These are phyloP conservation scores for Ciona savignyi DNA, from an alignment of 23 tunicate species.

Conservation along the genomic window DNA sequence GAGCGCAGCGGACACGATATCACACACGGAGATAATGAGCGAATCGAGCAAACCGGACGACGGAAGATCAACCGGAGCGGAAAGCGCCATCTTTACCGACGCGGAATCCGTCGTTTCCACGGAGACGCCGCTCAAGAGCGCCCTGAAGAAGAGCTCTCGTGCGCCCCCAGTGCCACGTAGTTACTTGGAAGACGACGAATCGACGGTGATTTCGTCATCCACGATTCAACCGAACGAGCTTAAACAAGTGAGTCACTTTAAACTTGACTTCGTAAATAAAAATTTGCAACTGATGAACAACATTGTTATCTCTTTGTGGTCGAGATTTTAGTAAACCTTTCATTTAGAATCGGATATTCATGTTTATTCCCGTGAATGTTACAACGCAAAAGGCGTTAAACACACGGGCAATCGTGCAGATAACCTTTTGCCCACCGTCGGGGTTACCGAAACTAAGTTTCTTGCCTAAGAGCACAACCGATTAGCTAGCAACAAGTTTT, in stretches of 20 bases:
- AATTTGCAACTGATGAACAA: too few species aligned
- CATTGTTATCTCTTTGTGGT: too few species aligned
- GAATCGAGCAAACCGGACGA: neutral
- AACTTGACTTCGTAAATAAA: too few species aligned
- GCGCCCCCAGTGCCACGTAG: conserved; percentile 20
- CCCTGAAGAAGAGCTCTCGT: conserved; percentile 41
- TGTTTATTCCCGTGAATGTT: too few species aligned
- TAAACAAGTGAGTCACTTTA: conserved; percentile 21
- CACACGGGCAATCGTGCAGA: too few species aligned
- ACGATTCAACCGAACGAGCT: conserved; percentile 22
- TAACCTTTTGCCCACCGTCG: too few species aligned
- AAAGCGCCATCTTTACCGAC: neutral
- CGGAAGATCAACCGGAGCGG: conserved; percentile 1
- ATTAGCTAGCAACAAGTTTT: too few species aligned
- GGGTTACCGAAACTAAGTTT: too few species aligned
- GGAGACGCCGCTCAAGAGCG: conserved; percentile 56
- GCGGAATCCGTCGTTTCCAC: conserved; percentile 9
- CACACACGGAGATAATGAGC: neutral
- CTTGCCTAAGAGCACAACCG: too few species aligned
- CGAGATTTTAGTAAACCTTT: too few species aligned
- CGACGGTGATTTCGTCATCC: conserved; percentile 53
- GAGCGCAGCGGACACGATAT: neutral
- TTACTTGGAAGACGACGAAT: conserved; percentile 33
- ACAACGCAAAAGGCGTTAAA: too few species aligned
- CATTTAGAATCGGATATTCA: too few species aligned